These are phyloP conservation scores for Melopsittacus undulatus DNA, from an alignment of 2,797 vertebrate species.

Conservation along the genomic window DNA sequence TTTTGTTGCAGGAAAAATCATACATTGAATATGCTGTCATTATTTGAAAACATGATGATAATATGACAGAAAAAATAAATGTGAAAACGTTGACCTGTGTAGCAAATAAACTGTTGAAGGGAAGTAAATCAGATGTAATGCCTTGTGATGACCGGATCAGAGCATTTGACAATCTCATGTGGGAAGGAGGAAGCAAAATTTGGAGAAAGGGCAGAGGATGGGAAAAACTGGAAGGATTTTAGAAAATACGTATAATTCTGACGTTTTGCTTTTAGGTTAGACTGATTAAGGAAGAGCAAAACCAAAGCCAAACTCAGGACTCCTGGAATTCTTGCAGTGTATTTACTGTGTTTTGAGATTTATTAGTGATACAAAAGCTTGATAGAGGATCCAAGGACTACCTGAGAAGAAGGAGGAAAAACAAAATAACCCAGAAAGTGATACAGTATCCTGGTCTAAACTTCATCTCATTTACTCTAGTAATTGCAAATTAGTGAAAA, in stretches of 20 bases:
- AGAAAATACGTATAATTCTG: background rate
- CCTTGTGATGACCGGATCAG: background rate
- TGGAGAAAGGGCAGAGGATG: background rate
- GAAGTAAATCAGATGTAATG: background rate
- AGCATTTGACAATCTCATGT: background rate
- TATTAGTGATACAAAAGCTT: background rate
- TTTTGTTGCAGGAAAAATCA: background rate
- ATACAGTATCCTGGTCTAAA: background rate
- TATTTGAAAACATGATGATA: conserved; percentile 31
- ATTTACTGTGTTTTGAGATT: background rate
- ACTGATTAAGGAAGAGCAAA: background rate
- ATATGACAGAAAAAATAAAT: background rate
- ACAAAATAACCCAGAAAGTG: accelerated
- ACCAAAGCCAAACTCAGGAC: background rate
- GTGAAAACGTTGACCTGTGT: background rate
- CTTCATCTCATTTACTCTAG: background rate
- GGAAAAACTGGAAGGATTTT: background rate
- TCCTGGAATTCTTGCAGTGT: background rate
- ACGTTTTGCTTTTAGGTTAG: background rate
- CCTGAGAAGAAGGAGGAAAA: background rate
- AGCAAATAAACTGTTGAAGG: background rate
- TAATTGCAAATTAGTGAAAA: background rate
- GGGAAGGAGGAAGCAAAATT: background rate
- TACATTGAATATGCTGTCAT: background rate
- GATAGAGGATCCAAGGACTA: background rate